A percentile compares a stretch with the other conserved stretches of the same genome.
Conservation (phyloP, 1,140 invertebrate genomes). For the Notospermus geniculatus region DNA sequence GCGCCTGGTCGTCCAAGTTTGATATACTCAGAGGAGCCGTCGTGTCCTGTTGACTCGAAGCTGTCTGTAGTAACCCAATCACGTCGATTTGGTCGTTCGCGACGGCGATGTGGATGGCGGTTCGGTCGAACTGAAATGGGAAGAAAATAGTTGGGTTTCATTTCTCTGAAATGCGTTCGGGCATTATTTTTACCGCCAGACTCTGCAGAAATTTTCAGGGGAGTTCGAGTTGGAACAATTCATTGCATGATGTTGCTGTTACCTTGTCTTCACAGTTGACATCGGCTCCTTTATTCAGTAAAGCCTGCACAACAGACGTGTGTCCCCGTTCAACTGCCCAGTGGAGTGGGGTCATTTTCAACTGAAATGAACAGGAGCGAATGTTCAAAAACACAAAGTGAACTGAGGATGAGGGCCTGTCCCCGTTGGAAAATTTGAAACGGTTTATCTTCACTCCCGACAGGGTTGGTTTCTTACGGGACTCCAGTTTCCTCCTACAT, state of each 20-base stretch:
- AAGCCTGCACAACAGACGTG: constrained; percentile 65
- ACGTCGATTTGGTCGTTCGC: constrained; percentile 66
- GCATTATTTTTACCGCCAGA: no score
- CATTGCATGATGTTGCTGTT: neutral
- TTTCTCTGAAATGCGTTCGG: no score
- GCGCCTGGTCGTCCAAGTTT: neutral
- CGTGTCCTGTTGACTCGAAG: constrained; percentile 23
- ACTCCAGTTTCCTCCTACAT: no score
- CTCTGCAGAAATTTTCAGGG: no score
- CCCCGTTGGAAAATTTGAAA: no score
- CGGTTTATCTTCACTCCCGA: no score
- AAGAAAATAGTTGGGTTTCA: neutral
- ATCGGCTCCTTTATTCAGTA: constrained; percentile 74
- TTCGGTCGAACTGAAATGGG: constrained; percentile 69
- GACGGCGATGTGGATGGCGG: constrained; percentile 73
- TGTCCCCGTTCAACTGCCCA: constrained; percentile 90
- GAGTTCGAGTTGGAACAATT: no score
- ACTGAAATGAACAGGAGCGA: no score
- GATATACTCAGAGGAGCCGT: neutral
- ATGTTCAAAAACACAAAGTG: no score
- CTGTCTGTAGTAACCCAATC: constrained; percentile 60
- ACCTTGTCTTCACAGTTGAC: constrained; percentile 67
- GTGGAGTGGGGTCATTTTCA: constrained; percentile 91
- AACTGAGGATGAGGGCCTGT: no score
- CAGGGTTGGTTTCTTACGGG: no score